Evolutionary conservation across 2,888 invertebrate species (phyloP), one percentile per base, ranked within the genome.

Genomic region (Papilio elwesi): DNA sequence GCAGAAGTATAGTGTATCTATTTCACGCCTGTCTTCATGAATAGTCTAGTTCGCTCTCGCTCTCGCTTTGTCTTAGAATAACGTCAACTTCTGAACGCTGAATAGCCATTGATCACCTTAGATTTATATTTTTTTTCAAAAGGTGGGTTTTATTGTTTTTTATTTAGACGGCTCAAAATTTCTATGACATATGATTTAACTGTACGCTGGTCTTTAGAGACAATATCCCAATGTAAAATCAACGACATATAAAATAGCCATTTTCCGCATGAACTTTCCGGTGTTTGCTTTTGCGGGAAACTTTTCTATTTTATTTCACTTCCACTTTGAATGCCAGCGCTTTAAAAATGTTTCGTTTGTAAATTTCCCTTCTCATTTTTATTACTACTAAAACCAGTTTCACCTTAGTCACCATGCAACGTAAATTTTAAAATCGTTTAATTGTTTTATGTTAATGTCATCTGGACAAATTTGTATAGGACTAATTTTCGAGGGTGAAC

Each of bases 261-360:
- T 38, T 59, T 59, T 38, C 59, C 36, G 38, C 38, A 38, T 59
- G 38, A 59, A 59, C 38, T 59, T 59, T 59, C 36, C 11, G 38
- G 38, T 59, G 59, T 59, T 59, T 64, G 63, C 48, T 47, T 64
- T 43, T 48, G 63, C 48, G 47, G 63, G 48, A 16, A 64, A 64
- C 63, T 64, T 63, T 63, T 64, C 63, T 64, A 64, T 48, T 64
- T 64, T 64, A 64, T 64, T 64, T 13, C 48, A 48, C 63, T 48
- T 26, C 38, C 52, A 13, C 11, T 52, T 67, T 53, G 52, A 55
- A 16, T 26, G 57, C 16, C 48, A 15, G 55, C 12, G 48, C 38
- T 59, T 59, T 59, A 38, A 59, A 59, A 48, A 55, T 26, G 48
- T 55, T 48, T 57, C 38, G 16, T n/a, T 43, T 55, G 53, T 38